These are phyloP conservation scores for Rallus crepitans DNA, from an alignment of 2,797 vertebrate species.

Conservation along the genomic window DNA sequence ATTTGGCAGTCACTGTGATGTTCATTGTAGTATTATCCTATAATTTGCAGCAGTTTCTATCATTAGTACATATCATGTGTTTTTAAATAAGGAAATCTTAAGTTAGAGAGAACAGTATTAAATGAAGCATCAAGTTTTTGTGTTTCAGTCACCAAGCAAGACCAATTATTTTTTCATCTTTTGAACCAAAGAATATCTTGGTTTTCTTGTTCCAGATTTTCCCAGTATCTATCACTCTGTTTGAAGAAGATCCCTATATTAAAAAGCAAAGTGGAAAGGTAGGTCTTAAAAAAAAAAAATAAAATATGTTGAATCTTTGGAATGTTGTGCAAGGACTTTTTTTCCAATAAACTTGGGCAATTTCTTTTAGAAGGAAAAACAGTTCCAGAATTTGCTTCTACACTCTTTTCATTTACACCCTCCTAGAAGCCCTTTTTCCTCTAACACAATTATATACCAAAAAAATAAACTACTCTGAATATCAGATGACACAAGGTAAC, in stretches of 20 bases:
- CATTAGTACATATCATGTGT: neutral
- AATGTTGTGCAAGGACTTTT: neutral
- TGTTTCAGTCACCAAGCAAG: neutral
- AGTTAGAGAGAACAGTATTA: neutral
- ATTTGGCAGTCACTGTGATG: neutral
- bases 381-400: neutral
- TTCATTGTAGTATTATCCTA: neutral
- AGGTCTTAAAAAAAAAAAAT: neutral
- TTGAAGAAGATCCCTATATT: neutral
- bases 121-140: neutral
- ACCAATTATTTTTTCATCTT: neutral
- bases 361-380: neutral
- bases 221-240: rapidly evolving
- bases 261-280: neutral
- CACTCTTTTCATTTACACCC: rapidly evolving
- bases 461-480: neutral
- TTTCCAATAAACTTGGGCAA: neutral
- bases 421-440: neutral
- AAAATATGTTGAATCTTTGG: neutral
- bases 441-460: neutral
- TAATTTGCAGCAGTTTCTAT: neutral
- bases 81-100: neutral
- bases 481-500: neutral
- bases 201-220: neutral
- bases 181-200: neutral